Base-by-base conservation (phyloP, 2,797 vertebrate species). In the Pipistrellus pipistrellus region DNA sequence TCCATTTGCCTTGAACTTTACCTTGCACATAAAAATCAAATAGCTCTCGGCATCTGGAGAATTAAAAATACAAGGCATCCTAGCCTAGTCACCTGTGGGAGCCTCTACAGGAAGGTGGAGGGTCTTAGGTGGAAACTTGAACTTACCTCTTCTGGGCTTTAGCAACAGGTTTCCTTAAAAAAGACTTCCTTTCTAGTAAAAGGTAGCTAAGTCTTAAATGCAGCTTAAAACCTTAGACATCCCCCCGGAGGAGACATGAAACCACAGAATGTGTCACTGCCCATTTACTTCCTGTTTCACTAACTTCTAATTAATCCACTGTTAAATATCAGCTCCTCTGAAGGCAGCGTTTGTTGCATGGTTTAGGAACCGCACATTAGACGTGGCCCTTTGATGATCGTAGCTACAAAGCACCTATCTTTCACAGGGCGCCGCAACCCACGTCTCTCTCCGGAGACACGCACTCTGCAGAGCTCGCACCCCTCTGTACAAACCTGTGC, bases 1-100 rank as follows among this genome's bases (percentile, higher is more conserved):
- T 44, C 77, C 27, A 12, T 81, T 75, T 97, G 96, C 83, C 97
- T 97, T 96, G 97, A 97, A 96, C 95, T 90, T 94, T 95, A 96
- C 95, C 88, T 91, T 83, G 90, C 84, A 41, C 82, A 35, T 51
- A 88, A 88, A 89, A 95, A 80, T 9, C 90, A 62, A 94, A 44
- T 35, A 51, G 44, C 81, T 59, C 71, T 93, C 85, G 78, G 73
- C 85, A 23, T 57, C 55, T 44, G 88, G 91, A 94, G 96, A 97
- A 88, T 6, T 64, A 86, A 84, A 77, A 95, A 23, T 23, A 62
- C 21, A 81, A 94, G 35, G 64, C n/a, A 38, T 71, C 27, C 32
- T 80, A 35, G 71, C n/a, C 55, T 41, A n/a, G 44, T 20, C 27
- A 84, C 35, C 30, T 8, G 4, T 8, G 32, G 55, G 59, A 64